A percentile compares a stretch with the other conserved stretches of the same genome.
Conservation (phyloP, 2,113 vertebrate species). For the Pseudorasbora parva region DNA sequence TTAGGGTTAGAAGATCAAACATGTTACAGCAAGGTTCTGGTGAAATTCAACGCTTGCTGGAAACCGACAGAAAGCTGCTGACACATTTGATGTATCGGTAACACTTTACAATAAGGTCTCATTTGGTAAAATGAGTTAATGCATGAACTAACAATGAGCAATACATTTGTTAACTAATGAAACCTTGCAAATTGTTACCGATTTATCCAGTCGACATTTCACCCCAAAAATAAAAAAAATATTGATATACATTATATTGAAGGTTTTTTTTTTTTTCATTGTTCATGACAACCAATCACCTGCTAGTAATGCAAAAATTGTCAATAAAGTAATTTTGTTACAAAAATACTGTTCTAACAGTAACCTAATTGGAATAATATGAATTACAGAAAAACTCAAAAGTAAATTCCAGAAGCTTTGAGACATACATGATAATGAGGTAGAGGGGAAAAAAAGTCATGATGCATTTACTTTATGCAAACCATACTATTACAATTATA, state of each 20-base stretch:
- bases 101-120: no score
- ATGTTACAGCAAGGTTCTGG: neutral
- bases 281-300: neutral
- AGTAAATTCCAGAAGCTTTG: neutral
- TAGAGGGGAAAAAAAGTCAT: neutral
- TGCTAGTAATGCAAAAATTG: neutral
- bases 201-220: neutral
- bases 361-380: neutral
- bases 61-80: neutral
- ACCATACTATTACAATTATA: neutral
- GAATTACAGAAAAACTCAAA: neutral
- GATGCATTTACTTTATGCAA: neutral
- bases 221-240: neutral
- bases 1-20: neutral
- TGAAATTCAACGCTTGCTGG: neutral
- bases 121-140: no score
- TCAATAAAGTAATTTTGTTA: neutral
- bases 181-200: no score
- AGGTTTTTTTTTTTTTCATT: neutral
- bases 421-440: neutral
- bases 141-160: no score
- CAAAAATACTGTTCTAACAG: neutral
- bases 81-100: neutral
- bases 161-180: no score
- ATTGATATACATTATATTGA: neutral